Evolutionary conservation across 1,140 invertebrate species (phyloP).

Genomic region (Maniola jurtina): DNA sequence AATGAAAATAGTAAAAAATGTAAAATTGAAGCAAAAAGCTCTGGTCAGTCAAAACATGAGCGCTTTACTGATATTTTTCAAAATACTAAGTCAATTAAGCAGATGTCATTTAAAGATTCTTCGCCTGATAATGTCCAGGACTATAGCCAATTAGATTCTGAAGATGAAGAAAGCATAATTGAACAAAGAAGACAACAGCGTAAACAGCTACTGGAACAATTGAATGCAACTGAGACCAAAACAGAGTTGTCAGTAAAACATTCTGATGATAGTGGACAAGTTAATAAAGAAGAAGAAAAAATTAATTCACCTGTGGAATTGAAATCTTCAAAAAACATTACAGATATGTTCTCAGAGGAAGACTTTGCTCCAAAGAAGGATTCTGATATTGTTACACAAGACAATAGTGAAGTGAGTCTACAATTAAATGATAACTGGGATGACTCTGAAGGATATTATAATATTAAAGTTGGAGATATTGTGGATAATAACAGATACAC

Average conservation of each 20-base stretch:
- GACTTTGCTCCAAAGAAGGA: conserved; percentile 77
- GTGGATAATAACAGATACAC: conserved; percentile 91
- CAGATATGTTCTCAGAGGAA: conserved; percentile 73
- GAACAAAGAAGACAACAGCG: conserved; percentile 92
- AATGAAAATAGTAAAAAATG: conserved; percentile 27
- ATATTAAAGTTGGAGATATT: conserved; percentile 96
- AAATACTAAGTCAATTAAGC: conserved; percentile 13
- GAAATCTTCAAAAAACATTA: conserved; percentile 39
- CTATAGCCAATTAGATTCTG: conserved; percentile 68
- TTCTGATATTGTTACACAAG: conserved; percentile 85
- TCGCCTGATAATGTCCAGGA: conserved; percentile 47
- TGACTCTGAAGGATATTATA: conserved; percentile 98
- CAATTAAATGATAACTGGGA: conserved; percentile 98
- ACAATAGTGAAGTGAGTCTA: conserved; percentile 86
- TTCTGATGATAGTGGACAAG: conserved; percentile 20
- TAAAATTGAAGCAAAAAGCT: conserved; percentile 17
- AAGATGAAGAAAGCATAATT: conserved; percentile 96
- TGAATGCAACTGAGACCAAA: conserved; percentile 38
- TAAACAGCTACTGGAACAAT: conserved; percentile 91
- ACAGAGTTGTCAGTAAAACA: conserved; percentile 23
- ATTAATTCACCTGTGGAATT: conserved; percentile 10
- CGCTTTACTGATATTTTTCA: conserved; percentile 29
- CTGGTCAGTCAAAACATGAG: conserved; percentile 22
- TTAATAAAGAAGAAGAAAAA: not conserved
- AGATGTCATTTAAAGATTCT: conserved; percentile 27